Conservation (phyloP, 2,797 vertebrate species). For the Psittacula derbiana region DNA sequence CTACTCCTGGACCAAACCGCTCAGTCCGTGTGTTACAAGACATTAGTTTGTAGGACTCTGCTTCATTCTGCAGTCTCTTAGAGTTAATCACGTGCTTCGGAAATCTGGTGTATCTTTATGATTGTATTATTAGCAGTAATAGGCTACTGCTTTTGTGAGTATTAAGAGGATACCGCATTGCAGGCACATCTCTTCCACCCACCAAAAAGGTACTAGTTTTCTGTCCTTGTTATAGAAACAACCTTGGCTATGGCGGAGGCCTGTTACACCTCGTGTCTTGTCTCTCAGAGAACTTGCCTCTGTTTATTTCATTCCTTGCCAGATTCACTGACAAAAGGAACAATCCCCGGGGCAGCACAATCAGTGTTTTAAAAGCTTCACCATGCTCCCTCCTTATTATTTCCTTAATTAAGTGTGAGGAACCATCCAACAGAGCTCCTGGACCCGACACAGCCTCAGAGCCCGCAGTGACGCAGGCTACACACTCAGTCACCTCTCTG, state of each 20-base stretch:
- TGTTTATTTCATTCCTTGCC: conserved; percentile 30
- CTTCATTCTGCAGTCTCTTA: not conserved
- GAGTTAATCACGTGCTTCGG: not conserved
- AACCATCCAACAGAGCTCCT: not conserved
- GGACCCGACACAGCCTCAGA: not conserved
- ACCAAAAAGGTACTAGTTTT: not conserved
- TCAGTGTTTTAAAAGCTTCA: not conserved
- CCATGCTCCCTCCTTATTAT: not conserved
- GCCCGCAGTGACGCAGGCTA: rapidly evolving
- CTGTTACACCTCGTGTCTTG: not conserved
- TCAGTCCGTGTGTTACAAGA: rapidly evolving
- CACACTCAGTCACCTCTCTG: not conserved
- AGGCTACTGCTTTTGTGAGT: not conserved
- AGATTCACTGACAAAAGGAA: not conserved
- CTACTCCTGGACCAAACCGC: not conserved
- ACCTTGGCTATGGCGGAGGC: not conserved
- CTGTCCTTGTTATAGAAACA: not conserved
- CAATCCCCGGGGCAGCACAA: not conserved
- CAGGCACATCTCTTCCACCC: not conserved
- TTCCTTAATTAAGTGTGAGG: not conserved
- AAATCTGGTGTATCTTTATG: not conserved
- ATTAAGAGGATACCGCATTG: not conserved
- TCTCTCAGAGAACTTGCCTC: not conserved
- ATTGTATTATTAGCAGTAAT: not conserved
- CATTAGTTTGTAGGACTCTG: not conserved